Evolutionary conservation across 2,113 vertebrate genomes (phyloP).

Genomic region (Cercocebus atys): DNA sequence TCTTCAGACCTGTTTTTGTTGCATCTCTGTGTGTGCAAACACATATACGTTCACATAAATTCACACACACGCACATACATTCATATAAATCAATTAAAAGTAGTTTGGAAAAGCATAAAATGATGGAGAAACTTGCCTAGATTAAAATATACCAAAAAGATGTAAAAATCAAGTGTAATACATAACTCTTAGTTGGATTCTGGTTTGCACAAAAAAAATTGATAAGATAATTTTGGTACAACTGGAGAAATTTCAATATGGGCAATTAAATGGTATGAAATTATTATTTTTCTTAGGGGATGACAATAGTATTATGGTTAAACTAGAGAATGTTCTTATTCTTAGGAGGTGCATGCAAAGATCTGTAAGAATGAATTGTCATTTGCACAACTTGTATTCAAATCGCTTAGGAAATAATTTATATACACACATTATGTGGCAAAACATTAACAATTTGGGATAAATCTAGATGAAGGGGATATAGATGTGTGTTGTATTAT

Average conservation of each 20-base stretch:
- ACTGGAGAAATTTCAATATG: not conserved
- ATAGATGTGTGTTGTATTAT: not conserved
- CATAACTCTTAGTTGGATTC: not conserved
- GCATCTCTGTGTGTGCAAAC: not conserved
- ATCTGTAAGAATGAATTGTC: not conserved
- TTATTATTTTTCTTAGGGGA: not conserved
- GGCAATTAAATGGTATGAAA: not conserved
- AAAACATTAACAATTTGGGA: not conserved
- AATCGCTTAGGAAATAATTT: not conserved
- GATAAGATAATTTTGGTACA: not conserved
- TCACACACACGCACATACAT: not conserved
- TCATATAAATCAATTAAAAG: not conserved
- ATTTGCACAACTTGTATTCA: not conserved
- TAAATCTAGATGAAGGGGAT: not conserved
- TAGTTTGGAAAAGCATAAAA: not conserved
- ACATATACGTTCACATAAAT: not conserved
- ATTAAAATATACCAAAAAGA: not conserved
- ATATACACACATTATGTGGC: not conserved
- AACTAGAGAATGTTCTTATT: not conserved
- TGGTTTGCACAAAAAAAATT: conserved; percentile 1
- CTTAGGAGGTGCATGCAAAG: not conserved
- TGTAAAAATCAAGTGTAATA: not conserved
- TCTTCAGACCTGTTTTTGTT: not conserved
- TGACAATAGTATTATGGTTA: not conserved
- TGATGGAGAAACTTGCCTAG: not conserved